Base-by-base conservation (phyloP, 2,797 vertebrate genomes). In the Aulostomus chinensis region DNA sequence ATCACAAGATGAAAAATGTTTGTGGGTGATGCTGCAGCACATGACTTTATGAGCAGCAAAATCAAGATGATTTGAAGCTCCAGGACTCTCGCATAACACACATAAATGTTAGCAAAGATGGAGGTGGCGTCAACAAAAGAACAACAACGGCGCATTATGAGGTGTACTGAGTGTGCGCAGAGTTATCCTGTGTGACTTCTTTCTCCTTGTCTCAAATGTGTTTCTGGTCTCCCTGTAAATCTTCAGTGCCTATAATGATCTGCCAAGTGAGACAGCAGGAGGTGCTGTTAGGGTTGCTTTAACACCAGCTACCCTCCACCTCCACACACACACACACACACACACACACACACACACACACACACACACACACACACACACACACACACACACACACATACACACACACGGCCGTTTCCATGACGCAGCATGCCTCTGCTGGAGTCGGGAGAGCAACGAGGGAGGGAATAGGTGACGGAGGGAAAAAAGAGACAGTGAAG, bases 371-470 rank as follows among this genome's bases (percentile, higher is more conserved):
- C n/a, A n/a, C n/a, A n/a, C n/a, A n/a, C n/a, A n/a, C n/a, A n/a
- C n/a, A n/a, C n/a, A n/a, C n/a, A n/a, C n/a, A n/a, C n/a, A n/a
- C n/a, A n/a, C n/a, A n/a, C n/a, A n/a, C n/a, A n/a, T n/a, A n/a
- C n/a, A n/a, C 13, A n/a, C n/a, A n/a, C n/a, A n/a, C n/a, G n/a
- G n/a, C n/a, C n/a, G n/a, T n/a, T n/a, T n/a, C n/a, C n/a, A 86
- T 88, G 86, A 88, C 78, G 83, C 84, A 86, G 83, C 84, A 77
- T 64, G 76, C 75, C 79, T 76, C 72, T 76, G 75, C 67, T 77
- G 64, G 82, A 85, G 61, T 62, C 28, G 54, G 34, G 45, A 66
- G 61, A 69, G 68, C 76, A 58, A 50, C 1, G 64, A 69, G 71
- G 76, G 61, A 76, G 74, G 67, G 65, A 71, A 78, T 53, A 76